A percentile compares a stretch with the other conserved stretches of the same genome.
phyloP scores from a whole-genome alignment of 2,113 vertebrate species.

The Syrmaticus mikado region DNA sequence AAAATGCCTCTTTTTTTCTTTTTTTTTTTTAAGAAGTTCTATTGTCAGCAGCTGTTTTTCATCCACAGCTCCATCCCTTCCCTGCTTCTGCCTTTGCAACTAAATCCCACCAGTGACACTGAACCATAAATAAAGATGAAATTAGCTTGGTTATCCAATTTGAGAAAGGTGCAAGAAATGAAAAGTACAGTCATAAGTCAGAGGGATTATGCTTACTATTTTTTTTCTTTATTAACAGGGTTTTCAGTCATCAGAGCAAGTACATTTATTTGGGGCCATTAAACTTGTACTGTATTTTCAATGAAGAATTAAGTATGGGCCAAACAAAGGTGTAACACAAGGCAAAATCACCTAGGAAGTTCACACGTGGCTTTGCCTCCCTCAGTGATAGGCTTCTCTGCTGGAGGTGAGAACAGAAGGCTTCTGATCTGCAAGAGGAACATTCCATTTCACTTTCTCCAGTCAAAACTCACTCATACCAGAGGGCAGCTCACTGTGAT shows the following conservation, averaged over 20 bases:
- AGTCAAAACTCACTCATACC: background rate
- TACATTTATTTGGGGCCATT: background rate
- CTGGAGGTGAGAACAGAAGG: background rate
- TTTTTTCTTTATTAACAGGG: background rate
- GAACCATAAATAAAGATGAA: background rate
- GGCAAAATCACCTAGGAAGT: background rate
- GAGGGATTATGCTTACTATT: background rate
- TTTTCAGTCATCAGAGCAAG: background rate
- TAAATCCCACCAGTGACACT: background rate
- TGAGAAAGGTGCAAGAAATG: background rate
- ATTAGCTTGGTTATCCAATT: background rate
- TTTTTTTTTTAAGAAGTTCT: background rate
- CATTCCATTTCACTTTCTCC: background rate
- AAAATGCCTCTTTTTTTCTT: background rate
- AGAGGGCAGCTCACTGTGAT: rapidly evolving
- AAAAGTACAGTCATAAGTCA: background rate
- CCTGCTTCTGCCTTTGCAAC: background rate
- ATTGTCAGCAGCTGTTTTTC: conserved; percentile 15
- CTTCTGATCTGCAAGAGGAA: background rate
- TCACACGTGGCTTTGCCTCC: background rate
- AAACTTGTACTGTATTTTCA: background rate
- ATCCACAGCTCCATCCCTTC: background rate
- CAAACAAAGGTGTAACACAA: background rate
- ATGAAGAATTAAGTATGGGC: background rate
- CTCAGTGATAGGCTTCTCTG: background rate